Percentiles rank a stretch among this genome's conserved stretches.
Evolutionary conservation across 2,113 vertebrate genomes (phyloP).

Genomic region (Oreochromis aureus): DNA sequence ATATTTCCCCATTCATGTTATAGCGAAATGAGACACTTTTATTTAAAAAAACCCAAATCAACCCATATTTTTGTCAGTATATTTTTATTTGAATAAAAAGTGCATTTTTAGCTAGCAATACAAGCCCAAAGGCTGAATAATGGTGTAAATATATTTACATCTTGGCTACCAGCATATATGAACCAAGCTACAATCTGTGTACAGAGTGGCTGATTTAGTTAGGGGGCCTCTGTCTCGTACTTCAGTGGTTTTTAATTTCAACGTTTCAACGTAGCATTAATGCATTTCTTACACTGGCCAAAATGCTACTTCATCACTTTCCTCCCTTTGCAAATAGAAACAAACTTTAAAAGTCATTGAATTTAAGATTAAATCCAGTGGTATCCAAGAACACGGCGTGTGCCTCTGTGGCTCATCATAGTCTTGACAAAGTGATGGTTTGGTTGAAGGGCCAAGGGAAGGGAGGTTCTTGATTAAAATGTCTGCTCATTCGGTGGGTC

Average conservation of each 20-base stretch:
- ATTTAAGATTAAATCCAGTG: constrained; percentile 54
- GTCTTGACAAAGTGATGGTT: background rate
- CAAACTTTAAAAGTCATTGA: constrained; percentile 14
- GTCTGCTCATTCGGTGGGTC: background rate
- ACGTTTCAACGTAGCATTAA: background rate
- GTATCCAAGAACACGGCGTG: background rate
- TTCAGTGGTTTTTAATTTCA: constrained; percentile 37
- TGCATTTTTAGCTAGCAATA: constrained; percentile 74
- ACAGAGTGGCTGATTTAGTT: constrained; percentile 32
- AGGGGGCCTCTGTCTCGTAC: background rate
- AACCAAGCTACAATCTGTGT: constrained; percentile 69
- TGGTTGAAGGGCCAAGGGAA: background rate
- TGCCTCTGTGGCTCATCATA: background rate
- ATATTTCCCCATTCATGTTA: background rate
- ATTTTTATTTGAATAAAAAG: constrained; percentile 78
- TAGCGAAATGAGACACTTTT: background rate
- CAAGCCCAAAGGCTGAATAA: constrained; percentile 60
- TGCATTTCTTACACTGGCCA: constrained; percentile 10
- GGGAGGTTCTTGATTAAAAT: background rate
- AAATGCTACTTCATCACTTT: constrained; percentile 13
- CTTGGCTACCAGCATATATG: constrained; percentile 71
- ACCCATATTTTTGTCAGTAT: constrained; percentile 41
- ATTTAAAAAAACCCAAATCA: background rate
- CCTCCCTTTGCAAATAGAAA: constrained; percentile 6
- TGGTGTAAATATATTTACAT: constrained; percentile 75